Evolutionary conservation across 2,113 vertebrate species (phyloP).

Genomic region (Pica pica): DNA sequence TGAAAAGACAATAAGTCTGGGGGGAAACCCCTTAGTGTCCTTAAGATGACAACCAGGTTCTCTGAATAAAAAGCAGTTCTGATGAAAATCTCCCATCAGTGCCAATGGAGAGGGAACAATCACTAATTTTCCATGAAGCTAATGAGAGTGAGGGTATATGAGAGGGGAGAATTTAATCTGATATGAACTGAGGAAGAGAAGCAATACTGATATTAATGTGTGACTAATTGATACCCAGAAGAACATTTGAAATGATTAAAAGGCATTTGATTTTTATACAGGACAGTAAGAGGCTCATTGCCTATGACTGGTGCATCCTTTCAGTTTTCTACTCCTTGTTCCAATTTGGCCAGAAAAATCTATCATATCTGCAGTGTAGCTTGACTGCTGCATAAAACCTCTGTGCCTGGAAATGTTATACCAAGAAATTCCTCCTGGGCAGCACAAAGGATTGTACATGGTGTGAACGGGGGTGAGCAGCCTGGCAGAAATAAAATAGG

Average conservation of each 20-base stretch:
- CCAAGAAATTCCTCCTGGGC: constrained; percentile 53
- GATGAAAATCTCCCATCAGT: neutral
- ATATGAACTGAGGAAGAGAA: constrained; percentile 28
- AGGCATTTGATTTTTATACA: constrained; percentile 49
- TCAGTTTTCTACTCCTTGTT: constrained; percentile 6
- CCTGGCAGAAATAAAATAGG: constrained; percentile 7
- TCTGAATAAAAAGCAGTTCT: neutral
- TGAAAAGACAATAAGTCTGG: neutral
- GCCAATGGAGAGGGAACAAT: constrained; percentile 6
- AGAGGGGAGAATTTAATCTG: constrained; percentile 54
- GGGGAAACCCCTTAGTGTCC: neutral
- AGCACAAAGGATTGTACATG: neutral
- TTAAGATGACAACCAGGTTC: neutral
- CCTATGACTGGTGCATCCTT: constrained; percentile 2
- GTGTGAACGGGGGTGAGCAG: neutral
- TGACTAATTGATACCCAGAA: constrained; percentile 66
- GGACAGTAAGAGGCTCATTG: constrained; percentile 61
- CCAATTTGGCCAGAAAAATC: constrained; percentile 60
- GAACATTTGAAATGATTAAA: constrained; percentile 64
- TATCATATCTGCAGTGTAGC: constrained; percentile 42
- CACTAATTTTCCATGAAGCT: constrained; percentile 46
- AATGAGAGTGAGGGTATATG: neutral
- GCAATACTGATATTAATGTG: constrained; percentile 55
- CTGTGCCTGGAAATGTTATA: constrained; percentile 57
- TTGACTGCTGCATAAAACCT: constrained; percentile 48